A percentile compares a stretch with the other conserved stretches of the same genome.
phyloP scores from a whole-genome alignment of 1,140 invertebrate genomes.

The Magallana gigas region DNA sequence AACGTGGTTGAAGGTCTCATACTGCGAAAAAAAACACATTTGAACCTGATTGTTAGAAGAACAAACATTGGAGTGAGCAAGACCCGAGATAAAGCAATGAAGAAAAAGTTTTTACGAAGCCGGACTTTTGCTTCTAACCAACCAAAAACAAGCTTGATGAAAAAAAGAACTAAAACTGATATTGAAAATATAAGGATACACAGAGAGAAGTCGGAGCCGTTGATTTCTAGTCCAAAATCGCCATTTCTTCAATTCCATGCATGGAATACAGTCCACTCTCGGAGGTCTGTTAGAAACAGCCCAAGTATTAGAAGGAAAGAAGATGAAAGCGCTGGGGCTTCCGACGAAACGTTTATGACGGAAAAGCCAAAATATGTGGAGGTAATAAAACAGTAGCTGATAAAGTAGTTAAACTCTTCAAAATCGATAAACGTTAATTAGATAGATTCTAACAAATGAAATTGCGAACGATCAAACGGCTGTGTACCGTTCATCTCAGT shows the following conservation, averaged over 20 bases:
- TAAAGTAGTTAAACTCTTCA: no score
- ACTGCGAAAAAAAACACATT: no score
- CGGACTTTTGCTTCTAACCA: neutral
- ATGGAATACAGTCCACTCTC: neutral
- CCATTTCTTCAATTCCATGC: neutral
- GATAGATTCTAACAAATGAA: no score
- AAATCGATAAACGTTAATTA: no score
- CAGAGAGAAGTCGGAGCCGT: neutral
- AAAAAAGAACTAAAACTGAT: constrained; percentile 4
- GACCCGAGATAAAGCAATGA: neutral
- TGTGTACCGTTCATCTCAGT: no score
- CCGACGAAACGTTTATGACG: neutral
- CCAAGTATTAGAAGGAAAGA: neutral
- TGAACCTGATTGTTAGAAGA: no score
- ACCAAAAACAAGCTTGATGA: neutral
- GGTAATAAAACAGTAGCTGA: neutral
- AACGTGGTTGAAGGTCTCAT: no score
- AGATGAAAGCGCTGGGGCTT: neutral
- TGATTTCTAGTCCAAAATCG: neutral
- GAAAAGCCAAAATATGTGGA: neutral
- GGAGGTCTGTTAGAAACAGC: neutral
- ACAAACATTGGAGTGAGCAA: no score
- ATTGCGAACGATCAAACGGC: no score
- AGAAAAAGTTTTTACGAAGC: neutral
- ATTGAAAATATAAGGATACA: neutral